Conservation (phyloP, 2,888 invertebrate genomes). For the Ischnura elegans region DNA sequence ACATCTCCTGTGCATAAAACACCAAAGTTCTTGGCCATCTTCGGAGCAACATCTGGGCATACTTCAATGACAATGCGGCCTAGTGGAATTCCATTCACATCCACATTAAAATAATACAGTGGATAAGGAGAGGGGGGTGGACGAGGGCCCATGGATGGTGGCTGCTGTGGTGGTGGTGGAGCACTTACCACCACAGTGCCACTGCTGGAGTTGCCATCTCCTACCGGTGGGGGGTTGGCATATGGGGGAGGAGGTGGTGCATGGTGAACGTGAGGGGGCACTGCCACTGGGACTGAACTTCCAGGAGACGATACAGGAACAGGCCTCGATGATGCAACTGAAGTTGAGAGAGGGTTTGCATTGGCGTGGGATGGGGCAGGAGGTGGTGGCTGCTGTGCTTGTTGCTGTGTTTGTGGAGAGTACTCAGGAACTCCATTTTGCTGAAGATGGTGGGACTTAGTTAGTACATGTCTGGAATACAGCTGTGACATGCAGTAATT, state of each 20-base stretch:
- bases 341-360: constrained; percentile 72
- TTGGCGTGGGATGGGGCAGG: constrained; percentile 73
- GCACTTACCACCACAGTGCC: constrained; percentile 77
- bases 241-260: constrained; percentile 70
- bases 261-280: constrained; percentile 71
- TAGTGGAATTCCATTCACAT: constrained; percentile 85
- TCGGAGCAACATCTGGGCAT: constrained; percentile 88
- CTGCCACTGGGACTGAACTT: constrained; percentile 68
- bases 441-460: constrained; percentile 79
- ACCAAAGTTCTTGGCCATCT: constrained; percentile 90
- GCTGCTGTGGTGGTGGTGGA: constrained; percentile 77
- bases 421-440: constrained; percentile 80
- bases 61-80: constrained; percentile 89
- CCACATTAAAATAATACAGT: constrained; percentile 88
- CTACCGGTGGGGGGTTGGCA: constrained; percentile 67
- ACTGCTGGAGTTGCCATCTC: constrained; percentile 69
- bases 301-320: constrained; percentile 68
- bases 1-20: constrained; percentile 86
- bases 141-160: constrained; percentile 79
- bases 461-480: constrained; percentile 83
- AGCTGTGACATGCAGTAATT: constrained; percentile 89
- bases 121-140: constrained; percentile 82
- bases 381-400: constrained; percentile 69
- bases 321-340: constrained; percentile 61
- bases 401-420: constrained; percentile 73